Percentiles rank a stretch among this genome's conserved stretches.
Evolutionary conservation across 2,888 invertebrate species (phyloP).

Genomic region (Lasioglossum lativentre): DNA sequence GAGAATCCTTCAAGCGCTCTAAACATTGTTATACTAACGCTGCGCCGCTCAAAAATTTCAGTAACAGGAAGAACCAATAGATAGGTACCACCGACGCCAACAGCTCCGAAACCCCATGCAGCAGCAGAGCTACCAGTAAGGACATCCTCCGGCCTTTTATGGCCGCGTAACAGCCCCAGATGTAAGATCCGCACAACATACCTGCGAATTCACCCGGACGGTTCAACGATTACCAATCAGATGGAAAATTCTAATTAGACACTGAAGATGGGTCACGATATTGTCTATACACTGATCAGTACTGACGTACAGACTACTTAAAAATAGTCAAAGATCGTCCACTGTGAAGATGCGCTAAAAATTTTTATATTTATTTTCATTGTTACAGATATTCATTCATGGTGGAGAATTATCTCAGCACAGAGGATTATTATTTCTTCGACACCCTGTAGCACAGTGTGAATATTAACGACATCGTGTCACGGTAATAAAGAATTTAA

Average conservation of each 20-base stretch:
- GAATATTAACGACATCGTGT: neutral
- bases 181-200: slow-evolving; percentile 89
- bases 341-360: accelerated
- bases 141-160: slow-evolving; percentile 88
- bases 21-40: slow-evolving; percentile 86
- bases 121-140: slow-evolving; percentile 87
- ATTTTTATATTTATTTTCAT: neutral
- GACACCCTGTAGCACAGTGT: neutral
- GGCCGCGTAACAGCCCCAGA: slow-evolving; percentile 91
- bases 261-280: neutral
- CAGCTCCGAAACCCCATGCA: slow-evolving; percentile 87
- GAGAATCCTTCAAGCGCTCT: neutral
- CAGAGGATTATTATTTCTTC: neutral
- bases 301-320: neutral
- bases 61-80: slow-evolving; percentile 87
- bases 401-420: neutral
- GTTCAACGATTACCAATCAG: neutral
- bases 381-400: neutral
- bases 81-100: slow-evolving; percentile 86
- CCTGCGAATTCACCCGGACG: slow-evolving; percentile 82
- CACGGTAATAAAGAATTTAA: neutral
- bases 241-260: neutral
- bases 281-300: neutral
- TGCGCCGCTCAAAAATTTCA: slow-evolving; percentile 89
- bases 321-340: too few relatives aligned